Base-by-base conservation (phyloP, 1,140 invertebrate species). In the Cotesia glomerata region DNA sequence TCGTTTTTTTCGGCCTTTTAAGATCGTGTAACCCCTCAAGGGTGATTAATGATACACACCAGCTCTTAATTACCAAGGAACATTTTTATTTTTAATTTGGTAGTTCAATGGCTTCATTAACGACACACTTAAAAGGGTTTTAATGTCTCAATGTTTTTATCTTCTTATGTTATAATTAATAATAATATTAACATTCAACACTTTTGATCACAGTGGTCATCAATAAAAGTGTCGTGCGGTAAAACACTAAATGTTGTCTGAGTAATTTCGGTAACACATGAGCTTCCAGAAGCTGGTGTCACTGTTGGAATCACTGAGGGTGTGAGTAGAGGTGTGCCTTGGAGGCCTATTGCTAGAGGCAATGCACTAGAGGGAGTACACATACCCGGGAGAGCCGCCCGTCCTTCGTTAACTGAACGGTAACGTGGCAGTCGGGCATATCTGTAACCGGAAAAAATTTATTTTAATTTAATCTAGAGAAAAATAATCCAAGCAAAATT, bases 311-410 rank as follows among this genome's bases (percentile, higher is more conserved):
- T 86, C 1, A 86, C 82, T 0, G 82, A 84, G 52, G 90, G 88
- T 51, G 90, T 89, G 72, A 91, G 81, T 35, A 91, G 78, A 5
- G 90, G 89, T 7, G 89, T 90, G 9, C 88, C 89, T 77, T 91
- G 90, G 63, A 91, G 85, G 77, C 90, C 91, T 56, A 91, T 89
- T 69, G 91, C 90, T 75, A 91, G 75, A 5, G 91, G 91, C 8
- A 91, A 81, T 2, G 90, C 88, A 11, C 90, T 89, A 11, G 90
- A 26, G 26, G 26, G 89, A 3, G 88, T 89, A 76, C 89, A 90
- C 26, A 91, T 77, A 75, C 88, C 88, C 51, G 89, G 82, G 13
- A 90, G 87, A 18, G 89, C 86, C 2, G 90, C 81, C 52, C 74
- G 76, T 72, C 86, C 87, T 77, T 91, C 91, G 36, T 88, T 91